phyloP scores from a whole-genome alignment of 2,888 invertebrate species.

The Neoscelio sp. region DNA sequence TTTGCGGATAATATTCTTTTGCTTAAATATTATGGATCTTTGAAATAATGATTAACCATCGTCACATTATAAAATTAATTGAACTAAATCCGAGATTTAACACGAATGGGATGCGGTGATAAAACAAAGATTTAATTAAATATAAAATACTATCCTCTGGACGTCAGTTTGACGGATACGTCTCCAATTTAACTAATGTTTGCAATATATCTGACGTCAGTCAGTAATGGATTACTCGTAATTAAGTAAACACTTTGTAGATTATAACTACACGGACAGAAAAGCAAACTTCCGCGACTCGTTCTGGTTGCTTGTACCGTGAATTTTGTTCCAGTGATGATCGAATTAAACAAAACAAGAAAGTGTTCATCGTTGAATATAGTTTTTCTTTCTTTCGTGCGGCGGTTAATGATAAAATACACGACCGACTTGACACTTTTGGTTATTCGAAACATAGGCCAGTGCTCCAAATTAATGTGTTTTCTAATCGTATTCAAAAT shows the following conservation, averaged over 20 bases:
- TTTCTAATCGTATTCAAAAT: constrained; percentile 42
- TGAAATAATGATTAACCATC: too few relatives aligned
- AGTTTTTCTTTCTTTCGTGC: neutral
- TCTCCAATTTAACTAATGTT: constrained; percentile 36
- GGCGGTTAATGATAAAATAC: constrained; percentile 31
- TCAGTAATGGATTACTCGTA: constrained; percentile 79
- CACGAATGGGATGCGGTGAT: too few relatives aligned
- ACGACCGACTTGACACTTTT: neutral
- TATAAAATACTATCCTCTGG: constrained; percentile 1
- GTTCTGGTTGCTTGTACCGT: constrained; percentile 16
- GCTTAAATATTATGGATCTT: too few relatives aligned
- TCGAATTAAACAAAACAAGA: constrained; percentile 31
- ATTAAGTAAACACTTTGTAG: constrained; percentile 76
- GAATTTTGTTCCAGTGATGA: constrained; percentile 25
- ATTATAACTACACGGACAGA: constrained; percentile 35
- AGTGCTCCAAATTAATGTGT: constrained; percentile 16
- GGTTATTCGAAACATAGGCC: constrained; percentile 10
- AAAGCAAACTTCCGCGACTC: constrained; percentile 28
- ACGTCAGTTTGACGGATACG: neutral
- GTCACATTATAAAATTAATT: too few relatives aligned
- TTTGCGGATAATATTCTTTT: too few relatives aligned
- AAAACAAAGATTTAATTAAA: constrained; percentile 9
- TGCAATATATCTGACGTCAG: constrained; percentile 41
- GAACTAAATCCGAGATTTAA: too few relatives aligned
- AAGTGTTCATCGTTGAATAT: neutral